Conservation (phyloP, 2,797 vertebrate species). For the Rhabdophis nuchalis region DNA sequence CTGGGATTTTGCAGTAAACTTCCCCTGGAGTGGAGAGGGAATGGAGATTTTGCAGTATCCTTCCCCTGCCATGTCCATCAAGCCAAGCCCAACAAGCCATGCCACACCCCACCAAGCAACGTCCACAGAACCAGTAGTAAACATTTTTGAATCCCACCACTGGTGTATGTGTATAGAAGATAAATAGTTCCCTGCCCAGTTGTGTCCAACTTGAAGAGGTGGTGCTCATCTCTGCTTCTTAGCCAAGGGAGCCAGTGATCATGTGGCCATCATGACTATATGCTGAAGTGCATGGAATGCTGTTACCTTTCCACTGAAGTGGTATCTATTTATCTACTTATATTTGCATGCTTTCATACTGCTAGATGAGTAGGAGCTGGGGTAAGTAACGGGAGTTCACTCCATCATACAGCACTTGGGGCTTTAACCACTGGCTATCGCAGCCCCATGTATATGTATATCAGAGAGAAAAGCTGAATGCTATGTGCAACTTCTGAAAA, state of each 20-base stretch:
- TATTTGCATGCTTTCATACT: not conserved
- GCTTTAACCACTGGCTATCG: not conserved
- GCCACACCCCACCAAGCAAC: too few relatives aligned
- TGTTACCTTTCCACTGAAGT: not conserved
- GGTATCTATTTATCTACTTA: not conserved
- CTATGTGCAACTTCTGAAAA: not conserved
- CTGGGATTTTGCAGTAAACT: too few relatives aligned
- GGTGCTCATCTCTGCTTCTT: not conserved
- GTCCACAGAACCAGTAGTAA: too few relatives aligned
- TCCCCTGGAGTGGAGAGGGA: too few relatives aligned
- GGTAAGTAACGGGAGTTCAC: not conserved
- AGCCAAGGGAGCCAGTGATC: not conserved
- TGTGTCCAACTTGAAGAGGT: not conserved
- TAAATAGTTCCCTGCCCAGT: not conserved
- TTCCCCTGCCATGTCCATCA: too few relatives aligned
- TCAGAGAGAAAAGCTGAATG: not conserved
- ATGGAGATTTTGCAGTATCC: too few relatives aligned
- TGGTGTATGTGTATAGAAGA: not conserved
- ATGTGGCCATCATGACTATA: not conserved
- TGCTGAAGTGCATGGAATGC: not conserved
- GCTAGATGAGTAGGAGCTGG: not conserved
- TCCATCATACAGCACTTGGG: not conserved
- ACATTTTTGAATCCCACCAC: too few relatives aligned
- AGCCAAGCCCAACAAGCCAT: too few relatives aligned
- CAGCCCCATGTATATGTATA: too few relatives aligned